Percentiles rank a stretch among this genome's conserved stretches.
These are phyloP conservation scores for Drosophila varians DNA, from an alignment of 1,140 invertebrate species.

Conservation along the genomic window DNA sequence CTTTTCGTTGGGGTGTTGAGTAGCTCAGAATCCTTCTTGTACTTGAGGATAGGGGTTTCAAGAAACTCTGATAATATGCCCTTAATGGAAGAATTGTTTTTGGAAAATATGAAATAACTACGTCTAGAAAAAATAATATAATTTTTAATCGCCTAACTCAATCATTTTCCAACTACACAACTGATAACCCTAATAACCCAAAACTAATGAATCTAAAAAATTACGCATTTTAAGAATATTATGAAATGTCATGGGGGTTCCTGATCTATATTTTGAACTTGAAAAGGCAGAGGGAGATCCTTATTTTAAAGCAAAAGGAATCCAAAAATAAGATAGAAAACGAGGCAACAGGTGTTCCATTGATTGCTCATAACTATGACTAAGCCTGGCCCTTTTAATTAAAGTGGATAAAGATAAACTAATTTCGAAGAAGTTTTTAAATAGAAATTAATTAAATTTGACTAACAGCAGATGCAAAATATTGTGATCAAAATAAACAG, in stretches of 20 bases:
- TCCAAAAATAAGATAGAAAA: background rate
- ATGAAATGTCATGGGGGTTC: background rate
- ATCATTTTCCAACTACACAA: background rate
- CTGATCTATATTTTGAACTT: background rate
- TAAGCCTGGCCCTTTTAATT: constrained; percentile 11
- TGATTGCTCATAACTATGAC: background rate
- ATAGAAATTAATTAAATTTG: constrained; percentile 10
- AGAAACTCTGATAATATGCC: background rate
- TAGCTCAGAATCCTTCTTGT: constrained; percentile 1
- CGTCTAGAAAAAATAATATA: background rate
- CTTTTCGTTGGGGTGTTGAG: background rate
- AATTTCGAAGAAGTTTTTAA: constrained; percentile 18
- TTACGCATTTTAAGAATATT: constrained; percentile 8
- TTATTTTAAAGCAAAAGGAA: background rate
- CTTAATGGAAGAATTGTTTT: background rate
- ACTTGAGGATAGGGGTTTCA: background rate
- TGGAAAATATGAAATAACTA: background rate
- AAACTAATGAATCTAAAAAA: background rate
- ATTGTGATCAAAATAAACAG: background rate
- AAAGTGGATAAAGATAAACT: constrained; percentile 4
- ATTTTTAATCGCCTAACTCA: background rate
- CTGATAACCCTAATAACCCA: constrained; percentile 1
- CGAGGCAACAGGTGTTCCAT: constrained; percentile 3
- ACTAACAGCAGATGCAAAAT: constrained; percentile 9
- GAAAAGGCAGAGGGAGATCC: background rate